These are phyloP conservation scores for Athalia cordata DNA, from an alignment of 2,888 invertebrate genomes.

Conservation along the genomic window DNA sequence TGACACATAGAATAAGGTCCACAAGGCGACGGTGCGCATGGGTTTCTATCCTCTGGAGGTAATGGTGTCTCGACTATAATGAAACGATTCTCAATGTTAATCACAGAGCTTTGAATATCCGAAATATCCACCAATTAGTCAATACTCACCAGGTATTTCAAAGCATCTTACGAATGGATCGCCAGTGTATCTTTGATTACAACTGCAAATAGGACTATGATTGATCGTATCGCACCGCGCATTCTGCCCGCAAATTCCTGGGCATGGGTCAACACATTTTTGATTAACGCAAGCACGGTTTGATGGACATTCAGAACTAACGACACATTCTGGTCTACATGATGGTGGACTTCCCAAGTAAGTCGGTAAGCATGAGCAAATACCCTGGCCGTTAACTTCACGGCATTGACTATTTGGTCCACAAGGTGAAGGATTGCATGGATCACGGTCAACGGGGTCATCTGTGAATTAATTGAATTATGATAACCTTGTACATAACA, in stretches of 20 bases:
- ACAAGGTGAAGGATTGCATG: constrained; percentile 84
- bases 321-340: constrained; percentile 86
- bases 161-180: constrained; percentile 75
- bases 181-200: constrained; percentile 75
- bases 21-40: constrained; percentile 75
- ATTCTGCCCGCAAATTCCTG: constrained; percentile 76
- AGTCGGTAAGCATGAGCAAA: constrained; percentile 83
- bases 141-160: constrained; percentile 42
- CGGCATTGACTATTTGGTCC: constrained; percentile 85
- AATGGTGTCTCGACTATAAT: constrained; percentile 20
- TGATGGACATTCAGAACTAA: constrained; percentile 83
- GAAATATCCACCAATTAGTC: background rate
- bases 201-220: constrained; percentile 78
- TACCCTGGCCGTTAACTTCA: constrained; percentile 78
- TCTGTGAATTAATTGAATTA: constrained; percentile 51
- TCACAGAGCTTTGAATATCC: background rate
- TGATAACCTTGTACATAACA: constrained; percentile 43
- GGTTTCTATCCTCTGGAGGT: constrained; percentile 55
- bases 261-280: constrained; percentile 83
- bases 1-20: constrained; percentile 73
- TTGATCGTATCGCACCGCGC: constrained; percentile 77
- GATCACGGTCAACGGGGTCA: constrained; percentile 73
- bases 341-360: constrained; percentile 84
- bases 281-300: constrained; percentile 84
- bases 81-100: constrained; percentile 29